Conservation (phyloP, 2,888 invertebrate species). For the Oithona nana region DNA sequence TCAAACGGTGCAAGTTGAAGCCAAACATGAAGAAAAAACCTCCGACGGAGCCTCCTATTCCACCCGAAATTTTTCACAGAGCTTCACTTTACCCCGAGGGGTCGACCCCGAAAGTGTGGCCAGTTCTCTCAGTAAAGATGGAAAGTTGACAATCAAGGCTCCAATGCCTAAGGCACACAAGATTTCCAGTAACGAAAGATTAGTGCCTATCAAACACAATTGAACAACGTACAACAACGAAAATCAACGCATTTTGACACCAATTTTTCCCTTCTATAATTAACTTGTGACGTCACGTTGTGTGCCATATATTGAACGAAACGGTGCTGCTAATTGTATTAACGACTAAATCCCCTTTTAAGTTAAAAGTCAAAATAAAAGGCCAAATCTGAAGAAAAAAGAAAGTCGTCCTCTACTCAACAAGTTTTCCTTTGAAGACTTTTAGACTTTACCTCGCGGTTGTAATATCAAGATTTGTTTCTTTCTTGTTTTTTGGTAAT, state of each 20-base stretch:
- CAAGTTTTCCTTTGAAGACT: too few relatives aligned
- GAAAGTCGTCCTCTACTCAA: background rate
- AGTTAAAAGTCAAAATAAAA: background rate
- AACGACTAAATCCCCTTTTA: background rate
- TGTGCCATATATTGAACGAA: too few relatives aligned
- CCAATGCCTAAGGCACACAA: conserved; percentile 7
- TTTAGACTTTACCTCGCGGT: too few relatives aligned
- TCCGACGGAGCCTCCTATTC: conserved; percentile 3
- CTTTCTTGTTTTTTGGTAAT: too few relatives aligned
- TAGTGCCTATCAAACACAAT: conserved; percentile 15
- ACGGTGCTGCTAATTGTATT: too few relatives aligned
- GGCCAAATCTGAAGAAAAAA: background rate
- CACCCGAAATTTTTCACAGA: conserved; percentile 4
- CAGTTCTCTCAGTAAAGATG: conserved; percentile 7
- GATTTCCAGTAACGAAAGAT: background rate
- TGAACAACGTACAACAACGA: too few relatives aligned
- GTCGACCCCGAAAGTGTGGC: conserved; percentile 9
- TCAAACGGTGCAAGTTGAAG: conserved; percentile 12
- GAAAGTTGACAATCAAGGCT: conserved; percentile 12
- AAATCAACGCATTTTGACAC: too few relatives aligned
- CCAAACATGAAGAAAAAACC: conserved; percentile 16
- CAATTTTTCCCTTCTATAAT: too few relatives aligned
- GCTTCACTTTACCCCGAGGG: conserved; percentile 11
- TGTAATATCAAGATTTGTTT: too few relatives aligned
- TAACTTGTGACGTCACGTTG: too few relatives aligned